Percentiles rank a stretch among this genome's conserved stretches.
Conservation (phyloP, 2,113 vertebrate genomes). For the Lepisosteus osseus region DNA sequence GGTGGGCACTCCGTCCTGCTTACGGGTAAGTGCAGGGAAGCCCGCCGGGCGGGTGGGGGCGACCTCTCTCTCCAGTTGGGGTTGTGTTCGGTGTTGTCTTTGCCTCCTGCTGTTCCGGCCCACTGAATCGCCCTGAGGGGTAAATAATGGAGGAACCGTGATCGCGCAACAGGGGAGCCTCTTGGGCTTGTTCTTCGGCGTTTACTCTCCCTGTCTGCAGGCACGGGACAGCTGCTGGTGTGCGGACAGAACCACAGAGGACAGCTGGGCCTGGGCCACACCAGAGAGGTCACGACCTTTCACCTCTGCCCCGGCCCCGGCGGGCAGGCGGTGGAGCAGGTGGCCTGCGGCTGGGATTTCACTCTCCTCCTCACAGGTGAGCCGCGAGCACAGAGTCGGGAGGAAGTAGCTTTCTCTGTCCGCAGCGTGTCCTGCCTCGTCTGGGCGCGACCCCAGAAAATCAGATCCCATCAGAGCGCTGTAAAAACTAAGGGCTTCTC, state of each 20-base stretch:
- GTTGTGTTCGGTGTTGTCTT: too few species aligned
- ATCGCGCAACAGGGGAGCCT: too few species aligned
- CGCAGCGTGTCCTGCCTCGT: too few species aligned
- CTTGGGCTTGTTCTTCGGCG: too few species aligned
- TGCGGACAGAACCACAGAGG: constrained; percentile 87
- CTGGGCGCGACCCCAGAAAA: too few species aligned
- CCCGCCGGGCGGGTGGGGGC: neutral
- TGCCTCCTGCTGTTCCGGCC: too few species aligned
- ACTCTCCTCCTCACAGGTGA: constrained; percentile 82
- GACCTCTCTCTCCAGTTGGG: too few species aligned
- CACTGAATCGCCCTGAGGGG: too few species aligned
- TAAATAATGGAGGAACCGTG: too few species aligned
- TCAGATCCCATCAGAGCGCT: too few species aligned
- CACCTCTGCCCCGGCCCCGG: constrained; percentile 61
- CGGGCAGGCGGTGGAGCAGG: constrained; percentile 58
- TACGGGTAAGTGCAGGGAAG: constrained; percentile 62
- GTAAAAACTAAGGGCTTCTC: too few species aligned
- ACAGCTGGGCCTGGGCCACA: constrained; percentile 82
- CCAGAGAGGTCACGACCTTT: constrained; percentile 63
- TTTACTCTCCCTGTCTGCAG: constrained; percentile 50
- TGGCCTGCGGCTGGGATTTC: constrained; percentile 93
- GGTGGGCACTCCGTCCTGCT: constrained; percentile 80
- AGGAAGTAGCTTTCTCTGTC: too few species aligned
- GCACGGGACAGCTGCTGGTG: constrained; percentile 70
- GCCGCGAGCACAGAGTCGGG: constrained; percentile 5